Evolutionary conservation across 2,113 vertebrate species (phyloP).

Genomic region (Setophaga petechia): DNA sequence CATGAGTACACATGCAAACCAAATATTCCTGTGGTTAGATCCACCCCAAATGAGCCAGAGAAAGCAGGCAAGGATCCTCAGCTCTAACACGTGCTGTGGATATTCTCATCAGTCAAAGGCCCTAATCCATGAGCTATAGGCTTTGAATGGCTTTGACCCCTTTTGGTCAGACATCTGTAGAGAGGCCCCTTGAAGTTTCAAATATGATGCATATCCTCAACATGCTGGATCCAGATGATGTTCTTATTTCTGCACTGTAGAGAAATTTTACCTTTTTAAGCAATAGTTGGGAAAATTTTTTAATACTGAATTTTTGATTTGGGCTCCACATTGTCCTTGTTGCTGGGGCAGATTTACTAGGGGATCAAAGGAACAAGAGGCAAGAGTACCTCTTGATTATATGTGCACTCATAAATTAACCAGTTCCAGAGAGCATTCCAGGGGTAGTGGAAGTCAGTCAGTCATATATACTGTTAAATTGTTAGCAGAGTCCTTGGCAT

Average conservation of each 20-base stretch:
- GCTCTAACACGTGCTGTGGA: neutral
- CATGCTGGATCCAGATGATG: slow-evolving; percentile 75
- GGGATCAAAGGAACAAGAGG: slow-evolving; percentile 39
- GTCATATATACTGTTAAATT: slow-evolving; percentile 48
- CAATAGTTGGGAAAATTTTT: slow-evolving; percentile 67
- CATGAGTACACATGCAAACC: neutral
- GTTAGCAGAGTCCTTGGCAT: slow-evolving; percentile 21
- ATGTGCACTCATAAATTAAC: slow-evolving; percentile 43
- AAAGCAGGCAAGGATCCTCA: neutral
- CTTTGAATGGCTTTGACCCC: slow-evolving; percentile 34
- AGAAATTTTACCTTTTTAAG: slow-evolving; percentile 64
- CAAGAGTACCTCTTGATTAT: slow-evolving; percentile 15
- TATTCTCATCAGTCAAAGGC: slow-evolving; percentile 42
- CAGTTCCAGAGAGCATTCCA: slow-evolving; percentile 21
- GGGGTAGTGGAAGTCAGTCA: slow-evolving; percentile 29
- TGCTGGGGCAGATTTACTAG: slow-evolving; percentile 50
- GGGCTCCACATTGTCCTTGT: slow-evolving; percentile 45
- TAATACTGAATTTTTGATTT: slow-evolving; percentile 70
- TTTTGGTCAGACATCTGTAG: slow-evolving; percentile 74
- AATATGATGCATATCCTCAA: slow-evolving; percentile 63
- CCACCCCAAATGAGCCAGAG: neutral
- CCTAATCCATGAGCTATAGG: neutral
- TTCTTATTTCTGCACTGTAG: slow-evolving; percentile 57
- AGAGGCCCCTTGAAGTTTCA: slow-evolving; percentile 69
- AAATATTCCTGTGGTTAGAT: neutral